Evolutionary conservation across 2,113 vertebrate species (phyloP).

Genomic region (Danionella cerebrum): DNA sequence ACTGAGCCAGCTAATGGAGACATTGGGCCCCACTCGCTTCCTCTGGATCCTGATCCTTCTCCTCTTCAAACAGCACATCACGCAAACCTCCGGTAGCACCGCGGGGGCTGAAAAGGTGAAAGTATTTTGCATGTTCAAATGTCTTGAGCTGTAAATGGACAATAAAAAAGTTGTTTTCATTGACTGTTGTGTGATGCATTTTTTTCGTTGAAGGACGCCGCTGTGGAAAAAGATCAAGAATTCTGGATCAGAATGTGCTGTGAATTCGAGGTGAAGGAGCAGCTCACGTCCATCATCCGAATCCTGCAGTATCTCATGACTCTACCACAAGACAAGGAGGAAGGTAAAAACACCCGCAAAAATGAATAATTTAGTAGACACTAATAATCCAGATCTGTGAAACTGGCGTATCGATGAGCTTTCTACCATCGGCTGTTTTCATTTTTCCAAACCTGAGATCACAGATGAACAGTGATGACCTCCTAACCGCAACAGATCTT

Average conservation of each 20-base stretch:
- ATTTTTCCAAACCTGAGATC: too few relatives aligned
- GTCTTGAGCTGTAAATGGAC: too few relatives aligned
- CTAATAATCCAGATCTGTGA: too few relatives aligned
- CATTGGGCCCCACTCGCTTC: conserved; percentile 74
- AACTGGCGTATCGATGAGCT: too few relatives aligned
- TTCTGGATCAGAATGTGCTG: conserved; percentile 88
- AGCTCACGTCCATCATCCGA: conserved; percentile 73
- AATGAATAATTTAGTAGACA: too few relatives aligned
- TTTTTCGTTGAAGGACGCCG: too few relatives aligned
- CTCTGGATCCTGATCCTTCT: conserved; percentile 85
- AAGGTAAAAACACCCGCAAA: conserved; percentile 57
- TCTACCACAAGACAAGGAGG: conserved; percentile 81
- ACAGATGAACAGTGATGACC: too few relatives aligned
- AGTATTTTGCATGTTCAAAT: too few relatives aligned
- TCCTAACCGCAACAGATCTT: too few relatives aligned
- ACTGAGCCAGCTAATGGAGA: conserved; percentile 73
- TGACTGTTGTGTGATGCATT: neutral
- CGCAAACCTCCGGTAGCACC: conserved; percentile 53
- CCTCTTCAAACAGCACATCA: conserved; percentile 83
- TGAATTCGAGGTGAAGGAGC: conserved; percentile 70
- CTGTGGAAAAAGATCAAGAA: conserved; percentile 78
- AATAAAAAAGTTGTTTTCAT: too few relatives aligned
- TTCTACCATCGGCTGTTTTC: too few relatives aligned
- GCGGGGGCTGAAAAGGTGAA: conserved; percentile 77
- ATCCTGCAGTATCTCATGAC: conserved; percentile 77